Conservation (phyloP, 2,797 vertebrate species). For the Emys orbicularis region DNA sequence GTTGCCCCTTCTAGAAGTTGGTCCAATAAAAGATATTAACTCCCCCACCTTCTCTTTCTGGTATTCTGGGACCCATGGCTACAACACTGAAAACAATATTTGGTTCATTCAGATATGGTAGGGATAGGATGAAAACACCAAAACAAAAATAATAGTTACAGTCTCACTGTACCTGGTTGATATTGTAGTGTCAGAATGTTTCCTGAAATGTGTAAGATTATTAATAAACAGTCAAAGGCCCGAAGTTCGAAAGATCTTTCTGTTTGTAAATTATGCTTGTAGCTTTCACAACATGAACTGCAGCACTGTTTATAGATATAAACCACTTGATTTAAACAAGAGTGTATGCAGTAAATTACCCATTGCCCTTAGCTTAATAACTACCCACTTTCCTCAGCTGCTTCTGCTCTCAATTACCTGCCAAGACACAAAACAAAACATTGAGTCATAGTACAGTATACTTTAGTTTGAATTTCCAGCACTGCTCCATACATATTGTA, state of each 20-base stretch:
- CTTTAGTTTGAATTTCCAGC: neutral
- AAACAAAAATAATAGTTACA: neutral
- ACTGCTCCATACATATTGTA: neutral
- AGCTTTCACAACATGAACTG: neutral
- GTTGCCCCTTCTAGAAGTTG: neutral
- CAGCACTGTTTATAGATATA: neutral
- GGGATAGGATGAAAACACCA: neutral
- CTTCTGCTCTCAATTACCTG: neutral
- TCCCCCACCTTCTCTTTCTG: neutral
- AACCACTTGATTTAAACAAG: neutral
- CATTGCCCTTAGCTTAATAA: neutral
- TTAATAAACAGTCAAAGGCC: fast-evolving
- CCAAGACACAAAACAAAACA: neutral
- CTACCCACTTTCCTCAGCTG: neutral
- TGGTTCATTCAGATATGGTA: neutral
- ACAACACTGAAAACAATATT: neutral
- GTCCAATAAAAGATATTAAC: neutral
- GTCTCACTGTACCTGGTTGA: neutral
- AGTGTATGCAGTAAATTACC: neutral
- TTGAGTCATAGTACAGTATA: neutral
- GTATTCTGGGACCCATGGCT: neutral
- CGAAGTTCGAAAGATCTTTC: neutral
- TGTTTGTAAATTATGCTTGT: neutral
- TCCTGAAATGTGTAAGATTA: neutral
- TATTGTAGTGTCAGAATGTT: neutral